These are phyloP conservation scores for Acanthisitta chloris DNA, from an alignment of 2,113 vertebrate genomes.

Conservation along the genomic window DNA sequence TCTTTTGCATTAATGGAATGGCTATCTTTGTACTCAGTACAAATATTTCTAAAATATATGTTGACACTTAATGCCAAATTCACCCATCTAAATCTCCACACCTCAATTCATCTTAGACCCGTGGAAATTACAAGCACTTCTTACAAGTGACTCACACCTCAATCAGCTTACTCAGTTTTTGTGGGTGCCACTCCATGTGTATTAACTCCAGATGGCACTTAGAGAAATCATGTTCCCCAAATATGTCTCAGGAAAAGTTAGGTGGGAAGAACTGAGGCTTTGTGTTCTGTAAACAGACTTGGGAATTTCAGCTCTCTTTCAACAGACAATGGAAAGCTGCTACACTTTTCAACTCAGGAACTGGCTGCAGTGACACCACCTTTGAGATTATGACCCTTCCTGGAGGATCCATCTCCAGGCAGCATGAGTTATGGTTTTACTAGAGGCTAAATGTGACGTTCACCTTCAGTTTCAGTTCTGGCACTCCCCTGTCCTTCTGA, in stretches of 20 bases:
- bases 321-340: not conserved
- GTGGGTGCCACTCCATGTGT: accelerated
- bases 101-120: not conserved
- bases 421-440: not conserved
- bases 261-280: not conserved
- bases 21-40: not conserved
- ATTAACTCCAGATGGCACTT: not conserved
- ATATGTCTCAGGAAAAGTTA: not conserved
- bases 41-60: not conserved
- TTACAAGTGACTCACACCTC: not conserved
- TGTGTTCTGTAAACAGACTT: not conserved
- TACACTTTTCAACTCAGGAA: not conserved
- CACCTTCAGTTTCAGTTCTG: not conserved
- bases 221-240: not conserved
- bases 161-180: not conserved
- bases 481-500: not conserved
- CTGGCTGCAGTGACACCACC: not conserved
- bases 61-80: not conserved
- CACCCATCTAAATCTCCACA: not conserved
- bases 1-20: not conserved
- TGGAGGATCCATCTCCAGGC: not conserved
- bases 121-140: not conserved
- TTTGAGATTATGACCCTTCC: not conserved
- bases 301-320: not conserved
- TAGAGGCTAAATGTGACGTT: not conserved